Evolutionary conservation across 2,113 vertebrate species (phyloP), one percentile per base, ranked within the genome.

Genomic region (Tragelaphus scriptus): DNA sequence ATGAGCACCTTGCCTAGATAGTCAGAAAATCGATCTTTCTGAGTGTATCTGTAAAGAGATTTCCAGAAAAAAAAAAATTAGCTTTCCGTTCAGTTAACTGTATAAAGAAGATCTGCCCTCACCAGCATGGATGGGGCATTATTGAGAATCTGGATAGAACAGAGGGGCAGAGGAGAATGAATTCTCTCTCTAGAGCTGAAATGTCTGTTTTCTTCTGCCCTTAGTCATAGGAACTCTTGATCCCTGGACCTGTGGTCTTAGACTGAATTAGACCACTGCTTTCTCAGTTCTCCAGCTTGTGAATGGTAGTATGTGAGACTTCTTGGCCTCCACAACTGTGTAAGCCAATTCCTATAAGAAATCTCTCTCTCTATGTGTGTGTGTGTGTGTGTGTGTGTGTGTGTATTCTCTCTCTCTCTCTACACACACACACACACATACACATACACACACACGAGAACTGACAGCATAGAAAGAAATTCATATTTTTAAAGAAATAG

Each of bases 381-480:
- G 2, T 79, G 6, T 75, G 4, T 49, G 7, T 44, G 23, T 77
- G 17, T 71, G 17, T 65, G 6, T 61, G 11, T 59, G 2, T 61
- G 59, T 61, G 26, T 58, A 28, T 61, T 61, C 59, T 61, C 26
- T 28, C 59, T 28, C 9, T 58, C 21, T 8, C 19, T 3, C 21
- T 0, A 55, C 1, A 55, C 6, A 58, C 25, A 59, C 4, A 61
- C 0, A 65, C 7, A 71, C 0, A 77, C 0, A 44, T 44, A 44
- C 44, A 44, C 44, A 65, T 15, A n/a, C 7, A 68, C 32, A 68
- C 4, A 71, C 1, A 77, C 0, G 5, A 77, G 71, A 77, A 26
- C 11, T 0, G 6, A 25, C 25, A 75, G 36, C 6, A 26, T 44
- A 25, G 28, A 26, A 25, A 77, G 71, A 77, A 68, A 51, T 80